Conservation (phyloP, 2,113 vertebrate species). For the Myotis davidii region DNA sequence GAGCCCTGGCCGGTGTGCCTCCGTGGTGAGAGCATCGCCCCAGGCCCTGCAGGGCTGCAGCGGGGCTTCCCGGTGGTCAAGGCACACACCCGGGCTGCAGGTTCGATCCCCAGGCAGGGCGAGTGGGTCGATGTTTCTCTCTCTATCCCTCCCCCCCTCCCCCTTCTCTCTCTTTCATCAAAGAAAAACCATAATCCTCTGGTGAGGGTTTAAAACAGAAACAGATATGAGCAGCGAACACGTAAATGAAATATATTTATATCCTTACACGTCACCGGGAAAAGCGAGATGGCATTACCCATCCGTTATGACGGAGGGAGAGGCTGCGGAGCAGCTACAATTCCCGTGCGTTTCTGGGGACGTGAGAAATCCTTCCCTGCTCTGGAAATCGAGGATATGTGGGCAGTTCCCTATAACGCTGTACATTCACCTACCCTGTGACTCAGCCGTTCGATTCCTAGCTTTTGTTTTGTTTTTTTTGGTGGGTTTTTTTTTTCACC, state of each 20-base stretch:
- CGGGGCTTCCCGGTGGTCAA: no score
- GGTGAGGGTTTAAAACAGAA: no score
- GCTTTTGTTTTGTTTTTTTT: neutral
- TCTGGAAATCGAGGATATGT: neutral
- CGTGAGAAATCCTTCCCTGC: neutral
- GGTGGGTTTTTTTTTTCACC: neutral
- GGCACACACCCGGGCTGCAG: no score
- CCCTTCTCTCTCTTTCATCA: no score
- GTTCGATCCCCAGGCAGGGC: no score
- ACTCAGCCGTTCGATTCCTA: neutral
- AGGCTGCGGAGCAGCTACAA: rapidly evolving
- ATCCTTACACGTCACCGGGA: neutral
- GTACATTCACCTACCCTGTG: neutral
- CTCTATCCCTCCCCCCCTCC: no score
- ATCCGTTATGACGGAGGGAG: rapidly evolving
- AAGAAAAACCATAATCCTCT: no score
- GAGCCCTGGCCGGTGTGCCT: no score
- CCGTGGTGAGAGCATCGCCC: no score
- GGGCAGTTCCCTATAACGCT: neutral
- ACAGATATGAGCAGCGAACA: neutral
- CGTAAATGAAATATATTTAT: neutral
- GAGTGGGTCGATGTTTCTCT: no score
- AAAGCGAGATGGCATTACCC: neutral
- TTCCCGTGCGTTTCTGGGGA: neutral
- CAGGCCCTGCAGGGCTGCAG: no score